These are phyloP conservation scores for Cyclura pinguis DNA, from an alignment of 2,797 vertebrate genomes.

Conservation along the genomic window DNA sequence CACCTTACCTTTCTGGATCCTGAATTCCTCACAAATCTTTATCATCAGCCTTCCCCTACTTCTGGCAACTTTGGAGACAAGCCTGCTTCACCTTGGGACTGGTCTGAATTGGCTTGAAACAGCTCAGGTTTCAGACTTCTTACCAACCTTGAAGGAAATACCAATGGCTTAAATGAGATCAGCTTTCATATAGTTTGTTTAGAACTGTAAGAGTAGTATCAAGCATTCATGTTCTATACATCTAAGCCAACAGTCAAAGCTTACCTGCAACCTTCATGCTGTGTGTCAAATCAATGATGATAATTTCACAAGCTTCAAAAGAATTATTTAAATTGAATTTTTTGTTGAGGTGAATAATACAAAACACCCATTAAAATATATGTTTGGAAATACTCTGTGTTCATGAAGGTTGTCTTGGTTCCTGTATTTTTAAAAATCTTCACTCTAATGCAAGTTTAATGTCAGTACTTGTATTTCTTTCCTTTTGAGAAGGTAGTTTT, in stretches of 20 bases:
- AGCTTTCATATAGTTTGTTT: not conserved
- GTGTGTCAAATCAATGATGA: not conserved
- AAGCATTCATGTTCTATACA: not conserved
- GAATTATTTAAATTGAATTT: fast-evolving
- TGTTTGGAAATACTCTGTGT: not conserved
- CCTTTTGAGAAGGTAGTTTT: not conserved
- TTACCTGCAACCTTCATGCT: not conserved
- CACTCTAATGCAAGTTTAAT: not conserved
- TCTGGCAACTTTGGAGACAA: too few species aligned
- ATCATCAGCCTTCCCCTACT: too few species aligned
- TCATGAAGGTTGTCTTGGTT: not conserved
- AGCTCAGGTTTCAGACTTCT: not conserved
- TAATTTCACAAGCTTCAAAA: constrained; percentile 18
- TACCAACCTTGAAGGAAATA: not conserved
- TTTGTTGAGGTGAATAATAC: constrained; percentile 25
- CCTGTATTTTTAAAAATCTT: constrained; percentile 3
- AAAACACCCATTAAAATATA: constrained; percentile 33
- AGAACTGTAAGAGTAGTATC: not conserved
- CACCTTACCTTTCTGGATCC: not conserved
- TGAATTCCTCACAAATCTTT: not conserved
- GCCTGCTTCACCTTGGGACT: too few species aligned
- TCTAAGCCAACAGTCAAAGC: not conserved
- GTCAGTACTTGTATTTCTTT: constrained; percentile 18
- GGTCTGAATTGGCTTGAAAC: not conserved
- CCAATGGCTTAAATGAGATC: not conserved